A percentile compares a stretch with the other conserved stretches of the same genome.
phyloP scores from a whole-genome alignment of 1,140 invertebrate species.

The Ostrea edulis region DNA sequence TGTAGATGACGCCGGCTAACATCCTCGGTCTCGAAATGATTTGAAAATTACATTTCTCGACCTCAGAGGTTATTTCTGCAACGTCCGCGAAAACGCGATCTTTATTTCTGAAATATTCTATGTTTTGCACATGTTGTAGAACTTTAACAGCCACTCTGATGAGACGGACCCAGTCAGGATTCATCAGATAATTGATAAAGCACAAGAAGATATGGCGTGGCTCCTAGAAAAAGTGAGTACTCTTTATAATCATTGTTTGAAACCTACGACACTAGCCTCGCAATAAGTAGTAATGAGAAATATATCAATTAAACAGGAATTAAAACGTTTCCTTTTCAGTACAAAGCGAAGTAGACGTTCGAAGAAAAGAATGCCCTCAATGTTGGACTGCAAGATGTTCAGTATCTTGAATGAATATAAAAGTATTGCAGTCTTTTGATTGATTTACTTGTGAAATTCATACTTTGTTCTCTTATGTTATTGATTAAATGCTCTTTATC shows the following conservation, averaged over 20 bases:
- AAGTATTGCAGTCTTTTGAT: background rate
- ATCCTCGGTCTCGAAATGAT: too few relatives aligned
- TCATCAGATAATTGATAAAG: constrained; percentile 87
- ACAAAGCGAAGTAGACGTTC: background rate
- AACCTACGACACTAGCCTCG: background rate
- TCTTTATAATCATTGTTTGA: background rate
- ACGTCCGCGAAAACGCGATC: background rate
- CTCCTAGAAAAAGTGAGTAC: constrained; percentile 75
- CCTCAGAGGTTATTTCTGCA: too few relatives aligned
- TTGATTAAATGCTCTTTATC: too few relatives aligned
- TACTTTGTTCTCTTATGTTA: too few relatives aligned
- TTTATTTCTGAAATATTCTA: background rate
- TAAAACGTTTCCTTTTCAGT: background rate
- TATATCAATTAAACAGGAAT: background rate
- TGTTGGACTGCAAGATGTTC: background rate
- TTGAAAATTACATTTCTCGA: too few relatives aligned
- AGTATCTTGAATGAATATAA: background rate
- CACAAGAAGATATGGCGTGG: constrained; percentile 88
- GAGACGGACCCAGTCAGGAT: constrained; percentile 88
- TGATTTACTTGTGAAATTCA: background rate
- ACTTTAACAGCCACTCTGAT: constrained; percentile 87
- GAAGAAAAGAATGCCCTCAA: background rate
- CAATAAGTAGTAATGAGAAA: too few relatives aligned
- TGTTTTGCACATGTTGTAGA: too few relatives aligned
- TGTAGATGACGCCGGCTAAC: too few relatives aligned